Conservation (phyloP, 2,797 vertebrate genomes). For the Hipposideros larvatus region DNA sequence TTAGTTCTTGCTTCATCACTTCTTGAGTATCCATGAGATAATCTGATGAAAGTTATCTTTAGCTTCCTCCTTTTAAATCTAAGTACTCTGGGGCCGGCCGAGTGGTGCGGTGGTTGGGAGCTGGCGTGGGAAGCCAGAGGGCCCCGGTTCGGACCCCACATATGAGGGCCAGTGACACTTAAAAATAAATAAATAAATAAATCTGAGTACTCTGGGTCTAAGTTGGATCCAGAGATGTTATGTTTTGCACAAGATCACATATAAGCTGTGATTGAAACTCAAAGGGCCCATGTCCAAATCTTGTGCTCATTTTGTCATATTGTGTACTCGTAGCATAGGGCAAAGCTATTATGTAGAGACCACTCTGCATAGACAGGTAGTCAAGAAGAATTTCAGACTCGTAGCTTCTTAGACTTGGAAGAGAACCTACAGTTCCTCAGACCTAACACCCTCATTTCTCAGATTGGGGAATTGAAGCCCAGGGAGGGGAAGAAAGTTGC, state of each 20-base stretch:
- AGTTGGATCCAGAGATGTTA: not conserved
- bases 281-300: not conserved
- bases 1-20: not conserved
- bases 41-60: not conserved
- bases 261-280: not conserved
- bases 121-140: too few relatives aligned
- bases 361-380: not conserved
- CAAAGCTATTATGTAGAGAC: not conserved
- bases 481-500: not conserved
- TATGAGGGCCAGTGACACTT: too few relatives aligned
- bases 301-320: not conserved
- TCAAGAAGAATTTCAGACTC: not conserved
- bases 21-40: not conserved
- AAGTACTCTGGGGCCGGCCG: not conserved
- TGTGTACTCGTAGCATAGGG: not conserved
- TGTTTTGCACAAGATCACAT: not conserved
- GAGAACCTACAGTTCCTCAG: not conserved
- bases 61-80: not conserved
- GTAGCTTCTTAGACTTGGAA: not conserved
- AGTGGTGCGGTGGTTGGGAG: too few relatives aligned
- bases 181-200: too few relatives aligned
- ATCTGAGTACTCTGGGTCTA: not conserved
- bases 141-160: too few relatives aligned
- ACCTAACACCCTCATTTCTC: not conserved
- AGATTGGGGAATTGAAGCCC: not conserved